Conservation (phyloP, 2,888 invertebrate genomes). For the Rhogogaster chlorosoma region DNA sequence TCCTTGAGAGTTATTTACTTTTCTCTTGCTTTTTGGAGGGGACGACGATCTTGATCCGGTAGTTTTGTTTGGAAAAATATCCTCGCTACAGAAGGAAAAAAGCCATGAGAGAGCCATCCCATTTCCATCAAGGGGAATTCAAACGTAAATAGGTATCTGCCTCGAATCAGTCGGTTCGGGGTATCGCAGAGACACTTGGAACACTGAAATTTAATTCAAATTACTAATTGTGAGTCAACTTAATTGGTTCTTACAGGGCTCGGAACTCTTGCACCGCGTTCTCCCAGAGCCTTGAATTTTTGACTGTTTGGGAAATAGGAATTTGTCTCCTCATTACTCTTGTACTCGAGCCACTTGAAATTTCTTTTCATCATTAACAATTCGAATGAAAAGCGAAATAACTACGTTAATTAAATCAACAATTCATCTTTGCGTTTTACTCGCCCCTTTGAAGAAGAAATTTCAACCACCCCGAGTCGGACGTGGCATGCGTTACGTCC, state of each 20-base stretch:
- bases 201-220: constrained; percentile 1
- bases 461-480: background rate
- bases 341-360: background rate
- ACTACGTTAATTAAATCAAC: background rate
- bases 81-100: background rate
- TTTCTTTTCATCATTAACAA: background rate
- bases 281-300: background rate
- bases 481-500: background rate
- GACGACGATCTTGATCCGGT: constrained; percentile 7
- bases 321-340: background rate
- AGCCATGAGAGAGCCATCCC: background rate
- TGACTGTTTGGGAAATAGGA: background rate
- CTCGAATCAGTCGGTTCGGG: background rate
- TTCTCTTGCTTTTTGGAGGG: background rate
- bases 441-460: background rate
- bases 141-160: constrained; percentile 9
- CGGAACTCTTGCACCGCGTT: background rate
- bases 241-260: background rate
- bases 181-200: background rate
- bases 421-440: background rate
- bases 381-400: background rate
- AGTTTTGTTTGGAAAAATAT: constrained; percentile 13
- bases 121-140: constrained; percentile 24
- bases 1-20: constrained; percentile 10
- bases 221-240: constrained; percentile 7